A percentile compares a stretch with the other conserved stretches of the same genome.
phyloP scores from a whole-genome alignment of 2,888 invertebrate genomes.

The Oscheius onirici region DNA sequence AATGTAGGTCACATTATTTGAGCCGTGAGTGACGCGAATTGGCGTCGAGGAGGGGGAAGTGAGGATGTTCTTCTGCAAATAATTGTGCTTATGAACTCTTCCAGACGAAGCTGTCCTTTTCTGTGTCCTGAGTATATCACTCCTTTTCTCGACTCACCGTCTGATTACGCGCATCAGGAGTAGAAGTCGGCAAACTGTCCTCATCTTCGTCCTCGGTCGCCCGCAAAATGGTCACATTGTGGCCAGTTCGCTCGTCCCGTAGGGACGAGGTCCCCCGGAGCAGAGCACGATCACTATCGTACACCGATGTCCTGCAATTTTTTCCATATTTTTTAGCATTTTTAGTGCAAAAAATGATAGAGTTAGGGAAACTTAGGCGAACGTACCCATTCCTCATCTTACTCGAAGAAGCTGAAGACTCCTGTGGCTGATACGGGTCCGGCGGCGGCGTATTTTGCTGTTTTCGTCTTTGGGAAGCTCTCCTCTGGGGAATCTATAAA shows the following conservation, averaged over 20 bases:
- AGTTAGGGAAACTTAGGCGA: neutral
- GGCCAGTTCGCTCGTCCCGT: conserved; percentile 30
- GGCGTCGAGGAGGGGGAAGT: neutral
- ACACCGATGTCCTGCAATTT: conserved; percentile 19
- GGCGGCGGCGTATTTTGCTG: conserved; percentile 15
- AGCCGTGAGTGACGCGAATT: conserved; percentile 22
- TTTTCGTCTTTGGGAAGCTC: conserved; percentile 14
- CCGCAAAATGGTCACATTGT: conserved; percentile 30
- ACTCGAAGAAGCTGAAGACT: conserved; percentile 22
- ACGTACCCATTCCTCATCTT: conserved; percentile 31
- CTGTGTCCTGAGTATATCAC: neutral
- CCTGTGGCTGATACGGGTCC: conserved; percentile 11
- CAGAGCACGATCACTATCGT: conserved; percentile 30
- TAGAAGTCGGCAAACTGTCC: conserved; percentile 1
- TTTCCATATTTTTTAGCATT: neutral
- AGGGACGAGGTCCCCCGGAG: conserved; percentile 29
- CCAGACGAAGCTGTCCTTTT: too few relatives aligned
- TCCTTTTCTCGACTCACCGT: neutral
- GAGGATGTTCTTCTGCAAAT: neutral
- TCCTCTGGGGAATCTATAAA: conserved; percentile 27
- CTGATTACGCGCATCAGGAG: neutral
- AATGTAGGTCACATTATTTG: conserved; percentile 35
- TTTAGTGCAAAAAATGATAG: neutral
- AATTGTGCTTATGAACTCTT: too few relatives aligned
- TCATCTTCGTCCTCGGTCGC: conserved; percentile 28